A percentile compares a stretch with the other conserved stretches of the same genome.
These are phyloP conservation scores for Muscidifurax raptorellus DNA, from an alignment of 1,140 invertebrate species.

Conservation along the genomic window DNA sequence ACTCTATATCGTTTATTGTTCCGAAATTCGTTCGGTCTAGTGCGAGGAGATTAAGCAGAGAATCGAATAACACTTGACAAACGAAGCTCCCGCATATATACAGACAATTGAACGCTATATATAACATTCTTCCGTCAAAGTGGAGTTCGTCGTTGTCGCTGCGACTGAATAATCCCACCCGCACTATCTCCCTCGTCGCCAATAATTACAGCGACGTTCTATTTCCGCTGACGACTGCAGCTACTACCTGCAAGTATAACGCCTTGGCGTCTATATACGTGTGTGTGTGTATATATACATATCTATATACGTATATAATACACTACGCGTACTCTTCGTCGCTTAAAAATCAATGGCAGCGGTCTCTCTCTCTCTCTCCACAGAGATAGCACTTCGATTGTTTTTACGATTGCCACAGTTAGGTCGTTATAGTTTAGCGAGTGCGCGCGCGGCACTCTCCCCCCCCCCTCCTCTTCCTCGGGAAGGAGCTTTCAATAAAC, in stretches of 20 bases:
- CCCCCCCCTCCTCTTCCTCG: background rate
- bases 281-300: background rate
- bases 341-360: slow-evolving; percentile 1
- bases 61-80: too few species aligned
- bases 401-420: background rate
- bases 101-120: too few species aligned
- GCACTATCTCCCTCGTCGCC: background rate
- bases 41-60: too few species aligned
- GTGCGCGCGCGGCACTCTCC: background rate
- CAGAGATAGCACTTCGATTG: background rate
- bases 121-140: too few species aligned
- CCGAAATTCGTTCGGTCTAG: too few species aligned
- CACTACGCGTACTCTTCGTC: too few species aligned
- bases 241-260: too few species aligned
- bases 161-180: too few species aligned
- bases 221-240: background rate
- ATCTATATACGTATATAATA: background rate
- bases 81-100: too few species aligned
- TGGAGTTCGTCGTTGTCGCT: too few species aligned
- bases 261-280: background rate
- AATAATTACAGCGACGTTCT: background rate
- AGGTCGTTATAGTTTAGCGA: background rate
- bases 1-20: too few species aligned
- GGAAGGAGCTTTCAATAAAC: slow-evolving; percentile 4
- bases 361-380: background rate